Percentiles rank a stretch among this genome's conserved stretches.
phyloP scores from a whole-genome alignment of 2,888 invertebrate species.

The Hirtodrosophila duncani region DNA sequence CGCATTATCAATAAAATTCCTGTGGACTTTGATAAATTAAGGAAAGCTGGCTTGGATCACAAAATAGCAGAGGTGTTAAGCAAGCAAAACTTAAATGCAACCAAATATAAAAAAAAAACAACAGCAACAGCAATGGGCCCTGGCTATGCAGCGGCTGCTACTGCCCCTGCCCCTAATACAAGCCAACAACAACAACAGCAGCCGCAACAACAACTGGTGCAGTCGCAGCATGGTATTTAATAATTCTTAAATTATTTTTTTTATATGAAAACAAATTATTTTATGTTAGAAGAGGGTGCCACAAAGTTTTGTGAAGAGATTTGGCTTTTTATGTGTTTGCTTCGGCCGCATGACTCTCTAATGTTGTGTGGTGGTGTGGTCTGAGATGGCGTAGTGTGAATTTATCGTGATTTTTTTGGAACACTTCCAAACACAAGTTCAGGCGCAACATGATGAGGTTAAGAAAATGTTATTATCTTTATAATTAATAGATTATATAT shows the following conservation, averaged over 20 bases:
- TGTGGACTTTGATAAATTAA: constrained; percentile 74
- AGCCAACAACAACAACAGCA: constrained; percentile 12
- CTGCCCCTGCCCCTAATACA: constrained; percentile 3
- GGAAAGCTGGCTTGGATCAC: constrained; percentile 69
- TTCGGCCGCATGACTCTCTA: neutral
- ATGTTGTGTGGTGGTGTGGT: neutral
- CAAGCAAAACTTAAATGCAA: constrained; percentile 43
- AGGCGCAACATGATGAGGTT: no score
- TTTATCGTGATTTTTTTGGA: neutral
- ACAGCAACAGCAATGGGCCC: constrained; percentile 5
- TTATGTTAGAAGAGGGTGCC: no score
- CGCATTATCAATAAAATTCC: constrained; percentile 72
- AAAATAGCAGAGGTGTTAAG: constrained; percentile 72
- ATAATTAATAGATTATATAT: no score
- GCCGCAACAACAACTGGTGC: neutral
- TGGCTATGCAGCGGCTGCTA: neutral
- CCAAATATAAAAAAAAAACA: constrained; percentile 27
- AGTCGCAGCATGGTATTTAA: constrained; percentile 27
- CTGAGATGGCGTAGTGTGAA: neutral
- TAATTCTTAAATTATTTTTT: neutral
- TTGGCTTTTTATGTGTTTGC: neutral
- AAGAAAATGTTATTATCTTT: no score
- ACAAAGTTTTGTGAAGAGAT: neutral
- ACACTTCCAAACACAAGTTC: no score
- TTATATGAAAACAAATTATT: neutral